phyloP scores from a whole-genome alignment of 2,113 vertebrate genomes.

The Poecilia latipinna region DNA sequence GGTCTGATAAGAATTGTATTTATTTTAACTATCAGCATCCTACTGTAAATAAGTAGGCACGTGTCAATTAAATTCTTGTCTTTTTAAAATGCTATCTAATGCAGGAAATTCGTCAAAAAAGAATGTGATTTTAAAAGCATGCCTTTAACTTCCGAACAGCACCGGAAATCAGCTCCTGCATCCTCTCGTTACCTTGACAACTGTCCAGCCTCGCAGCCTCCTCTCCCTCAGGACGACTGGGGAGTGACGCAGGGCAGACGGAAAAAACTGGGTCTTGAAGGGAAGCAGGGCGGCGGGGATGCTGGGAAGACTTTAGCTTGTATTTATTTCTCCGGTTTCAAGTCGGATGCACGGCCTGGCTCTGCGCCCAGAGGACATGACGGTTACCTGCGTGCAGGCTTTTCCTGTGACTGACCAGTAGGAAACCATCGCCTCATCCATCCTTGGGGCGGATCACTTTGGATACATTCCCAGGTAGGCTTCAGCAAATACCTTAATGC shows the following conservation, averaged over 20 bases:
- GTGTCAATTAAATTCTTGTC: not conserved
- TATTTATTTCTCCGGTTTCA: conserved; percentile 38
- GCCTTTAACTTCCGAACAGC: conserved; percentile 14
- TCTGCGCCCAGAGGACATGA: conserved; percentile 47
- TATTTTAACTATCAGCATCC: not conserved
- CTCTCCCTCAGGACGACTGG: conserved; percentile 52
- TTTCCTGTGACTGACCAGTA: conserved; percentile 19
- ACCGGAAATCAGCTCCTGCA: conserved; percentile 6
- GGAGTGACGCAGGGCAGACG: conserved; percentile 75
- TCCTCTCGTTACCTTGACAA: conserved; percentile 11
- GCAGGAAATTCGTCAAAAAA: not conserved
- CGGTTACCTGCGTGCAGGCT: conserved; percentile 8
- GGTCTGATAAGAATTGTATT: not conserved
- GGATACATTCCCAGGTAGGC: conserved; percentile 66
- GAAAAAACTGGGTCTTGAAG: conserved; percentile 59
- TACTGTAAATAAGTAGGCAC: not conserved
- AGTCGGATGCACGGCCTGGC: conserved; percentile 32
- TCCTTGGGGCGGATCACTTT: conserved; percentile 53
- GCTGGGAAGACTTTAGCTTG: conserved; percentile 44
- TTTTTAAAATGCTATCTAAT: not conserved
- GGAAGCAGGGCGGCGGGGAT: conserved; percentile 51
- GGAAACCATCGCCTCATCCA: conserved; percentile 37
- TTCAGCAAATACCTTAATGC: conserved; percentile 23
- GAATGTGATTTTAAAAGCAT: not conserved
- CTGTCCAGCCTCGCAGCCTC: conserved; percentile 20